Base-by-base conservation (phyloP, 1,140 invertebrate genomes). In the Holotrichia oblita region DNA sequence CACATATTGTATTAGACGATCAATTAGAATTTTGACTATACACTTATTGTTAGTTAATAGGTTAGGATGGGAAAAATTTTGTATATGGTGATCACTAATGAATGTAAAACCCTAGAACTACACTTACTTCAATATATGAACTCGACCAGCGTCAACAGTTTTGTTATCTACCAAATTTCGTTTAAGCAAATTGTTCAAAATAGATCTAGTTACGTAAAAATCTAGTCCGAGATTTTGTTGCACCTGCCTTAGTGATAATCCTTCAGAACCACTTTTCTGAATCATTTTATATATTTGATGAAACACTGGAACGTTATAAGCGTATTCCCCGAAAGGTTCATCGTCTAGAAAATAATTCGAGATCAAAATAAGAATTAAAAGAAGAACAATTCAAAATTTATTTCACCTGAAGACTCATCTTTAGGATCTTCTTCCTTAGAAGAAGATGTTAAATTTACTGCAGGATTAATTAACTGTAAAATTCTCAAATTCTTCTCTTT, bases 401-500 rank as follows among this genome's bases (percentile, higher is more conserved):
- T n/a, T 24, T 76, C 34, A 69, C 79, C 80, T 22, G 80, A 81
- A 40, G 78, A 80, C 27, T 85, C 86, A 10, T 90, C 89, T 20
- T 92, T 90, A 8, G 89, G 90, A 20, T 91, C 89, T 9, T 89
- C 88, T 48, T 88, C 87, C 55, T 87, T 85, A 76, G 79, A 81
- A 7, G 83, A 87, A 88, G 81, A 88, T 79, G 81, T 89, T 84
- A 83, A 84, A 77, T 90, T 87, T 17, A 89, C 83, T 80, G 89
- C 86, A 14, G 89, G 89, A 83, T 90, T 85, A 9, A 89, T 82
- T 14, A 93, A 81, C 81, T 90, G 87, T 22, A 91, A 83, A 24
- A 90, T 87, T 79, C 88, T 83, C 44, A 92, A 82, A 40, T 81
- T 85, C 83, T 89, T 90, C 79, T 92, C 91, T 0, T 79, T 73